Evolutionary conservation across 2,888 invertebrate genomes (phyloP).

Genomic region (Nymphalis polychloros): DNA sequence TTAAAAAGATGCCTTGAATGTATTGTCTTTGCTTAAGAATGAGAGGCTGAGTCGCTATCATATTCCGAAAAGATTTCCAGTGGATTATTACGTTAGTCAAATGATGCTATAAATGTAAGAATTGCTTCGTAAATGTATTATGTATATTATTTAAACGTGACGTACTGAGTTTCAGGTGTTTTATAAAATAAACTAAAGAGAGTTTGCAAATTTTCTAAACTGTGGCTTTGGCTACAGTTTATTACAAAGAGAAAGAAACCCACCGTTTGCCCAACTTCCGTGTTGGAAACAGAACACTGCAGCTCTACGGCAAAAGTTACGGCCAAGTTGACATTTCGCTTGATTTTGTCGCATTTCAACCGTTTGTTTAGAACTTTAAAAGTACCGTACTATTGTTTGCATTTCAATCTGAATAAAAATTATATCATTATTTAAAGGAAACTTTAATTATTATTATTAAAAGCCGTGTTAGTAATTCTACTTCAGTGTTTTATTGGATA

Average conservation of each 20-base stretch:
- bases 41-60: not conserved
- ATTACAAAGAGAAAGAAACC: conserved; percentile 29
- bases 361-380: conserved; percentile 21
- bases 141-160: too few relatives aligned
- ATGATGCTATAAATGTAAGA: not conserved
- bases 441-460: not conserved
- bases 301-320: conserved; percentile 35
- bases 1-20: conserved; percentile 18
- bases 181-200: not conserved
- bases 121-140: too few relatives aligned
- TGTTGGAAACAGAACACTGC: conserved; percentile 32
- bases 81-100: not conserved
- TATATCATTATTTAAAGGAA: not conserved
- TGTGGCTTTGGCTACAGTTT: conserved; percentile 8
- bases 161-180: too few relatives aligned
- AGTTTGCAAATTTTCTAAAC: not conserved
- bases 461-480: not conserved
- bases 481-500: not conserved
- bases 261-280: conserved; percentile 34
- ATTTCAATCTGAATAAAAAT: not conserved
- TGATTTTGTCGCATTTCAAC: conserved; percentile 31
- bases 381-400: not conserved
- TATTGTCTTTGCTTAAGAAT: conserved; percentile 20
- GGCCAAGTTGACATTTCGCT: conserved; percentile 32
- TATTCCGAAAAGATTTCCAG: not conserved